These are phyloP conservation scores for Malacoctenus gilli DNA, from an alignment of 2,797 vertebrate genomes.

Conservation along the genomic window DNA sequence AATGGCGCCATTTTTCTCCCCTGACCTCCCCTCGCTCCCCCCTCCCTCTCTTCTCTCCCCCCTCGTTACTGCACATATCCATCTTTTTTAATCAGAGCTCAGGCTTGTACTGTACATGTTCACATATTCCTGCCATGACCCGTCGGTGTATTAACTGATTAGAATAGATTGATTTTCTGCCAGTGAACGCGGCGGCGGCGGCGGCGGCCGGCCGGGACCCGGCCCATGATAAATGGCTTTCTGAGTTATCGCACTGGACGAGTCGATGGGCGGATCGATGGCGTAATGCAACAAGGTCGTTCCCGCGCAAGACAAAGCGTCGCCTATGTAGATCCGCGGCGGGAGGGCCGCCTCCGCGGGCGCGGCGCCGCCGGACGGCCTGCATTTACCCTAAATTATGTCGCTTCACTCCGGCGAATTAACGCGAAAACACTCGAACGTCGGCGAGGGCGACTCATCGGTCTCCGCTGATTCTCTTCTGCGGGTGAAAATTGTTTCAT, in stretches of 20 bases:
- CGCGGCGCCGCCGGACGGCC: no score
- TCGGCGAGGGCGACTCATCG: no score
- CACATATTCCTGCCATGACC: constrained; percentile 59
- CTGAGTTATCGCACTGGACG: constrained; percentile 62
- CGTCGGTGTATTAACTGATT: constrained; percentile 71
- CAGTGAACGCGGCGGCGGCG: constrained; percentile 57
- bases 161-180: constrained; percentile 76
- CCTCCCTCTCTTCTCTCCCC: background rate
- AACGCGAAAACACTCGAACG: no score
- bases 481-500: no score
- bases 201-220: constrained; percentile 47
- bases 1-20: constrained; percentile 11
- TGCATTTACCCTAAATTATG: no score
- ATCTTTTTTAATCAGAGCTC: constrained; percentile 60
- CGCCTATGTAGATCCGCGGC: constrained; percentile 60
- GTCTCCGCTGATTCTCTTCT: no score
- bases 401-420: no score
- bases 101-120: constrained; percentile 56
- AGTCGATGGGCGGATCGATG: constrained; percentile 75
- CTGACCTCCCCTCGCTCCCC: constrained; percentile 10
- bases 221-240: constrained; percentile 74
- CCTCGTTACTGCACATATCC: constrained; percentile 36
- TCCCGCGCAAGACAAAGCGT: constrained; percentile 54
- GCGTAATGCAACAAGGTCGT: constrained; percentile 68
- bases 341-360: no score